Base-by-base conservation (phyloP, 2,113 vertebrate genomes). In the Albula glossodonta region DNA sequence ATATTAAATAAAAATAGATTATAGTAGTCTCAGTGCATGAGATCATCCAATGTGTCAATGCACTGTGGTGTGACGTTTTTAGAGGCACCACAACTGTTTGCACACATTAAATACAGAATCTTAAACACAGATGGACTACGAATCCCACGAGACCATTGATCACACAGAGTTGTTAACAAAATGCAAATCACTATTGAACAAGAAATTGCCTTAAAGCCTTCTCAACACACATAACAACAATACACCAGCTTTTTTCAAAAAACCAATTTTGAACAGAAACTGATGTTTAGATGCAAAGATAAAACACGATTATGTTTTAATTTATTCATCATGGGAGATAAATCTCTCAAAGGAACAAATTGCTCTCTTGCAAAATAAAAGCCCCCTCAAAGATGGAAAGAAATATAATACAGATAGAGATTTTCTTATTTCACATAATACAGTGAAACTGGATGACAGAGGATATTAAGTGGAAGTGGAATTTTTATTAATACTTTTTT, bases 251-350 rank as follows among this genome's bases (percentile, higher is more conserved):
- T 49, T n/a, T 22, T 84, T 74, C 31, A 41, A 41, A 12, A 84
- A 51, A n/a, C 13, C 22, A 70, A 11, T 70, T 84, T 74, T 8
- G 19, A 10, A 51, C 63, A n/a, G 83, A 74, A 66, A 84, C 6
- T 22, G 2, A 49, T 84, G 83, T 84, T 74, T 8, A 74, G 82
- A 63, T 66, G 53, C 57, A 31, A 84, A 74, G 83, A 83, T 63
- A 66, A 66, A 49, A 83, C 19, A 22, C 50, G 74, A 74, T 84
- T 84, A 84, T 74, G 13, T 84, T 70, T 22, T 74, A 84, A 63
- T 19, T 15, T 63, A 74, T 74, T 70, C 22, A 81, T 53, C 49
- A 74, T 70, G 22, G 48, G 49, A 60, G 48, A 84, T 50, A 51
- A 51, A 41, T 84, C n/a, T 81, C 11, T 81, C 10, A 4, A 52